Evolutionary conservation across 1,140 invertebrate genomes (phyloP), one percentile per base, ranked within the genome.

Genomic region (Lucilia sericata): DNA sequence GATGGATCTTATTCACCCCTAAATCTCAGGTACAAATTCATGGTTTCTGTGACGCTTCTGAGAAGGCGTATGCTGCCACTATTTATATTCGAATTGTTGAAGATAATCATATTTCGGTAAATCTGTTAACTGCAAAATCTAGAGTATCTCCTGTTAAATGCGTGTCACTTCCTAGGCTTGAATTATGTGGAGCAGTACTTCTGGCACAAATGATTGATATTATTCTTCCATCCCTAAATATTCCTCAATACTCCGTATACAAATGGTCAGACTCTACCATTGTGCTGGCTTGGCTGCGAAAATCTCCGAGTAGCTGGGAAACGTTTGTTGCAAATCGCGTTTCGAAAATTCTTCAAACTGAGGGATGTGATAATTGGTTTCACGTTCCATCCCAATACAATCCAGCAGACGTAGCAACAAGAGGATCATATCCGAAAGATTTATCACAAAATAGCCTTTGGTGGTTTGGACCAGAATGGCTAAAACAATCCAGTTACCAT

Each of bases 221-320:
- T 25, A 83, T 89, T 1, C 21, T 85, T 81, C 60, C 74, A 17
- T 82, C 86, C 4, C 85, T 91, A 17, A 82, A 86, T 34, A 82
- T 89, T 42, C 75, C n/a, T n/a, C n/a, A n/a, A n/a, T n/a, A n/a
- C n/a, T n/a, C 85, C 8, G 85, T 91, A 74, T 34, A 51, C 75
- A 91, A 89, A 84, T 92, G 91, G 90, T 88, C 87, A 0, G 91
- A 92, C 83, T 92, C 91, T 2, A 91, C 88, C 0, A 88, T 92
- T 0, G 90, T 91, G 1, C 82, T 92, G 21, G 85, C 86, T 7
- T 92, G 91, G 91, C 84, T 92, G 34, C 85, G 84, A 9, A 86
- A 85, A 21, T 84, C 85, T 19, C 90, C 91, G 8, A 85, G 83
- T 82, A 51, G 80, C 55, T 88, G 89, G 84, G 88, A 88, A 80